A percentile compares a stretch with the other conserved stretches of the same genome.
These are phyloP conservation scores for Neoniphon sammara DNA, from an alignment of 2,797 vertebrate species.

Conservation along the genomic window DNA sequence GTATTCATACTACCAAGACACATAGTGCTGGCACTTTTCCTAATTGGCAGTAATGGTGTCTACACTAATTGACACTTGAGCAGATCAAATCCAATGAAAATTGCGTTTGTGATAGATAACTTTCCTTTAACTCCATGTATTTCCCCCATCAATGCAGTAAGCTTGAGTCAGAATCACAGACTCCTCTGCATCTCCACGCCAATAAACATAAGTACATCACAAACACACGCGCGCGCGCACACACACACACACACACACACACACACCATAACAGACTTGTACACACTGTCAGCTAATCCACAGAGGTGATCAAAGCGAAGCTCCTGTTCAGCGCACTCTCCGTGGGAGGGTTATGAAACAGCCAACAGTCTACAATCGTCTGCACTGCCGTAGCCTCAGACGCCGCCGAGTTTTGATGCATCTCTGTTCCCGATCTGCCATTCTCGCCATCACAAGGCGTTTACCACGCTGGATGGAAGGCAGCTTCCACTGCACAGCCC, in stretches of 20 bases:
- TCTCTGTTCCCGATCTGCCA: conserved; percentile 55
- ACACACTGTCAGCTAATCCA: conserved; percentile 66
- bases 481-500: not conserved
- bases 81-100: too few species aligned
- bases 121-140: not conserved
- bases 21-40: too few species aligned
- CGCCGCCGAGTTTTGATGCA: not conserved
- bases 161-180: conserved; percentile 14
- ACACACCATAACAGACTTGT: not conserved
- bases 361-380: conserved; percentile 72
- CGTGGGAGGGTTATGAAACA: conserved; percentile 74
- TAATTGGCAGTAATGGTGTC: too few species aligned
- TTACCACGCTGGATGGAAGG: conserved; percentile 31
- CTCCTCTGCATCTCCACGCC: conserved; percentile 24
- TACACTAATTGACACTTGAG: too few species aligned
- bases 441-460: conserved; percentile 37
- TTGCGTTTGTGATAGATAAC: not conserved
- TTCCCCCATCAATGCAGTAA: conserved; percentile 20
- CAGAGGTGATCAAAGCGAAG: conserved; percentile 74
- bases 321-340: conserved; percentile 70
- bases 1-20: too few species aligned
- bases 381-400: conserved; percentile 48
- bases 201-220: conserved; percentile 24
- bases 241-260: not conserved
- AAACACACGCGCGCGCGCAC: too few species aligned